Percentiles rank a stretch among this genome's conserved stretches.
Evolutionary conservation across 1,140 invertebrate genomes (phyloP).

Genomic region (Euborellia annulipes): DNA sequence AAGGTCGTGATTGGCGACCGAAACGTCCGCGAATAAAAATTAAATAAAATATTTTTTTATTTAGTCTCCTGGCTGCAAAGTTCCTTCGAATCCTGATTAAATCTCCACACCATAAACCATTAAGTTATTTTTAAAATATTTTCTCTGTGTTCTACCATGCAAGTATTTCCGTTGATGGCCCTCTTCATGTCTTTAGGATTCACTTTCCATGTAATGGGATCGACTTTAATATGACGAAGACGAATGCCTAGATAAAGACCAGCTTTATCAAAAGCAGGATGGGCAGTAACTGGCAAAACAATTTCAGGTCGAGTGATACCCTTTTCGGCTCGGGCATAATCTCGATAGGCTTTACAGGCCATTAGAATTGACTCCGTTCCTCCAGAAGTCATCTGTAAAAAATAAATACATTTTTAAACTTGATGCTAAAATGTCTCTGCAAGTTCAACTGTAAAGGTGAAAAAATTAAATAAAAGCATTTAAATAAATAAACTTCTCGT

Average conservation of each 20-base stretch:
- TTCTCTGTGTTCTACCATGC: conserved; percentile 58
- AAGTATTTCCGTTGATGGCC: conserved; percentile 76
- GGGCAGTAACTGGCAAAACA: conserved; percentile 75
- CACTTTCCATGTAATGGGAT: conserved; percentile 56
- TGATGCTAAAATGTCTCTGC: no score
- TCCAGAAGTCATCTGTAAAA: conserved; percentile 72
- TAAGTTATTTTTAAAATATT: no score
- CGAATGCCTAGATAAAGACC: conserved; percentile 73
- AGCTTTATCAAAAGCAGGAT: conserved; percentile 96
- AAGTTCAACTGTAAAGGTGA: no score
- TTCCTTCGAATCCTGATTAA: no score
- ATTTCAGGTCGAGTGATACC: conserved; percentile 86
- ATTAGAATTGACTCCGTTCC: conserved; percentile 96
- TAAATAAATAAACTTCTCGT: no score
- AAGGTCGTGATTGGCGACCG: no score
- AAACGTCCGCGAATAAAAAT: no score
- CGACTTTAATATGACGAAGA: conserved; percentile 61
- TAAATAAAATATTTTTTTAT: no score
- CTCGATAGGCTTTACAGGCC: conserved; percentile 91
- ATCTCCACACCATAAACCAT: no score
- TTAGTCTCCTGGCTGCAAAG: no score
- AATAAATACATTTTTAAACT: no score
- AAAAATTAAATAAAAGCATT: no score
- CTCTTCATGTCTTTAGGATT: conserved; percentile 62
- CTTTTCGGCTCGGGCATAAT: conserved; percentile 57